Base-by-base conservation (phyloP, 2,888 invertebrate genomes). In the Yponomeuta evonymella region DNA sequence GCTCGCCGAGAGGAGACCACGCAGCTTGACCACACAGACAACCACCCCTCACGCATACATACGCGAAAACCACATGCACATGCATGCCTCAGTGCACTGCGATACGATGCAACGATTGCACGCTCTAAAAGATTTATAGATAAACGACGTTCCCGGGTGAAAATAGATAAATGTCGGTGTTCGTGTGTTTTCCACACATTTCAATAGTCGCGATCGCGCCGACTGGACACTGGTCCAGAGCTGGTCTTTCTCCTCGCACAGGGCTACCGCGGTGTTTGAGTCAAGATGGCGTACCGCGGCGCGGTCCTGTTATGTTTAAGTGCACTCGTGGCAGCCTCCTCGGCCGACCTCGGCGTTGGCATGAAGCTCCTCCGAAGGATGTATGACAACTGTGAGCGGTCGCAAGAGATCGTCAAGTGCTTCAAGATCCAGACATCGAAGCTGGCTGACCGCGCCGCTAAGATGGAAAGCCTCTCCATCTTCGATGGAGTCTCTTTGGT, bases 341-440 rank as follows among this genome's bases (percentile, higher is more conserved):
- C 89, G 69, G 88, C 86, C 65, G 90, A 90, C 75, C 83, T 92
- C 72, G 86, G 85, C 74, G 84, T 85, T 72, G 92, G 93, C 72
- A 80, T 92, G 75, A 91, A 91, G 81, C 83, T 94, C 69, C 78
- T 94, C 66, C 87, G 91, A 76, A 93, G 90, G 83, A 89, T 94
- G 76, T 94, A 94, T 79, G 89, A 93, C 75, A 94, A 94, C 80
- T 96, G 96, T 82, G 93, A 94, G 75, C 88, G 90, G 73, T 93
- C 94, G 67, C 92, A 94, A 74, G 94, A 95, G 78, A 89, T 95
- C 70, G 85, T 95, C 75, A 95, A 94, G 90, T 96, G 96, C 81
- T 92, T 96, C 76, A 96, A 96, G 85, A 89, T 95, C 71, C 94
- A 95, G 80, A 95, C 95, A 0, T 88, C 94, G 0, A 95, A 94